Conservation (phyloP, 2,797 vertebrate genomes). For the Triplophysa bombifrons region DNA sequence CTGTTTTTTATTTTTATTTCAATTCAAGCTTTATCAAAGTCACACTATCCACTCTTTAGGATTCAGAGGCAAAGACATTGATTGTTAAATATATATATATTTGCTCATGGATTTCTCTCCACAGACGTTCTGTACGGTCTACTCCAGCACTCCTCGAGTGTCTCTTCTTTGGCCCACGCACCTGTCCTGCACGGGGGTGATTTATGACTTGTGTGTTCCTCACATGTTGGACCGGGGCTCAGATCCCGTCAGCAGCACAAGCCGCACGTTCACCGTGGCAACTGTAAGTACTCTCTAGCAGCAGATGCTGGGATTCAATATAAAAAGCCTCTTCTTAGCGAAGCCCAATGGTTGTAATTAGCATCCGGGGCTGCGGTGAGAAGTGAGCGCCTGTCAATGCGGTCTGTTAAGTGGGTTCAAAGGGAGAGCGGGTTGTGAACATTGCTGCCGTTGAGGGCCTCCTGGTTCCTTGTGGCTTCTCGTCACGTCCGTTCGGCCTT, state of each 20-base stretch:
- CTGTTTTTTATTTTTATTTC: neutral
- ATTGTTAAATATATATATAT: slow-evolving; percentile 17
- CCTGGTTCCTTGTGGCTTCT: slow-evolving; percentile 70
- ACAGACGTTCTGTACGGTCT: neutral
- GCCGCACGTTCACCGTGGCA: slow-evolving; percentile 32
- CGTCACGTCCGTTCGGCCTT: slow-evolving; percentile 65
- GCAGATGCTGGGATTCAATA: slow-evolving; percentile 42
- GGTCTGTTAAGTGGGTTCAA: slow-evolving; percentile 66
- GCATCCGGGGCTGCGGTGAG: slow-evolving; percentile 44
- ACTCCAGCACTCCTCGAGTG: slow-evolving; percentile 12
- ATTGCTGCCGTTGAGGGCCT: slow-evolving; percentile 56
- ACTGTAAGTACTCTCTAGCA: slow-evolving; percentile 46
- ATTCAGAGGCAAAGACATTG: slow-evolving; percentile 24
- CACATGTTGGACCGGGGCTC: slow-evolving; percentile 36
- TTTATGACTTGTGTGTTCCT: slow-evolving; percentile 59
- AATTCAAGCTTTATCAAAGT: slow-evolving; percentile 4
- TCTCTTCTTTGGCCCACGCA: slow-evolving; percentile 42
- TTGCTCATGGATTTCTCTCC: slow-evolving; percentile 11
- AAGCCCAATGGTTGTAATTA: slow-evolving; percentile 54
- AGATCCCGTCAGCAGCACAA: slow-evolving; percentile 23
- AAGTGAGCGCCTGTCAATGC: slow-evolving; percentile 59
- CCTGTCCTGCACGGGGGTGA: slow-evolving; percentile 39
- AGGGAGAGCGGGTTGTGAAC: slow-evolving; percentile 52
- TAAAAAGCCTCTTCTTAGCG: slow-evolving; percentile 50
- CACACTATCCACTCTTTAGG: neutral